A percentile compares a stretch with the other conserved stretches of the same genome.
Conservation (phyloP, 2,797 vertebrate genomes). For the Aphelocoma californica region DNA sequence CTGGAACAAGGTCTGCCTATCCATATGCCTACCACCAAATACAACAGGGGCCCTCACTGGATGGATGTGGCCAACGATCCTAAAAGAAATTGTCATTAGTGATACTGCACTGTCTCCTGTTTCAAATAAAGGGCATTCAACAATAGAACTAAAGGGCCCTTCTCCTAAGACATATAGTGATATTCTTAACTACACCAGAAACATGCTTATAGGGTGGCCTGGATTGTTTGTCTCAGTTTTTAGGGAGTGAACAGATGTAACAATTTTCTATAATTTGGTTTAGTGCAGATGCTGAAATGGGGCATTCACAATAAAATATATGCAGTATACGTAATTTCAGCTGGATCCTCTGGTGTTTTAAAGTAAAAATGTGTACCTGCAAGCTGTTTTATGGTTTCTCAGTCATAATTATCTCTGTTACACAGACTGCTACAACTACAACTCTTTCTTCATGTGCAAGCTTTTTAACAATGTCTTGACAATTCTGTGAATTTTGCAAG, state of each 20-base stretch:
- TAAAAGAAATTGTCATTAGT: not conserved
- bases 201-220: constrained; percentile 42
- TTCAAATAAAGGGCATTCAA: not conserved
- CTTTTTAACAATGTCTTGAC: constrained; percentile 72
- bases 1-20: constrained; percentile 4
- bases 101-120: not conserved
- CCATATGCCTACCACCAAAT: not conserved
- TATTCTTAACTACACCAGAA: constrained; percentile 55
- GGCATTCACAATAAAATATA: constrained; percentile 77
- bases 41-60: not conserved
- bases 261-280: constrained; percentile 76
- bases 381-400: constrained; percentile 80
- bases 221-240: constrained; percentile 70
- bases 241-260: constrained; percentile 78
- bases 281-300: constrained; percentile 77
- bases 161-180: constrained; percentile 17
- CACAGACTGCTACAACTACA: constrained; percentile 75
- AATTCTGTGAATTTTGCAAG: constrained; percentile 69
- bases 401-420: constrained; percentile 79
- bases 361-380: constrained; percentile 82
- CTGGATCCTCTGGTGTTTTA: constrained; percentile 76
- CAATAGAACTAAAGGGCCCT: not conserved
- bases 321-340: constrained; percentile 77
- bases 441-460: constrained; percentile 65
- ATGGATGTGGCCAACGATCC: not conserved